Evolutionary conservation across 2,113 vertebrate genomes (phyloP).

Genomic region (Zingel zingel): DNA sequence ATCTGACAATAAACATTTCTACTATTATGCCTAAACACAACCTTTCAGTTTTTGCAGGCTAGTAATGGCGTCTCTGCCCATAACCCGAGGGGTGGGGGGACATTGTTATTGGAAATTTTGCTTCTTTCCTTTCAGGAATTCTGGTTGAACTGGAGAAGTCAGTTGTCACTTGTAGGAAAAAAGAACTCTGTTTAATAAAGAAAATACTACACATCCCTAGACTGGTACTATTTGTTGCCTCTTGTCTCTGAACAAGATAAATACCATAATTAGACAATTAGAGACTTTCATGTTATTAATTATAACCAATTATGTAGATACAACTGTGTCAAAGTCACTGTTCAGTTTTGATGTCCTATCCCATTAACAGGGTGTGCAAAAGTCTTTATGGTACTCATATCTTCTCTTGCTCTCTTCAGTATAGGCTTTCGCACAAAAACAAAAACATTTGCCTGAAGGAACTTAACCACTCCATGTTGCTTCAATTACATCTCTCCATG

Average conservation of each 20-base stretch:
- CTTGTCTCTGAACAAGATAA: conserved; percentile 2
- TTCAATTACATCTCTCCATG: conserved; percentile 39
- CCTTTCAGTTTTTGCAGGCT: neutral
- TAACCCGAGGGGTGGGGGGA: neutral
- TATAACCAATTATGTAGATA: neutral
- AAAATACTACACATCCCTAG: neutral
- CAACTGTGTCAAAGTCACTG: neutral
- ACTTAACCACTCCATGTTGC: conserved; percentile 42
- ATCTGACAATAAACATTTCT: conserved; percentile 24
- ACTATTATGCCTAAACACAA: conserved; percentile 1
- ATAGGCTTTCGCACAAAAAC: neutral
- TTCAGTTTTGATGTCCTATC: conserved; percentile 10
- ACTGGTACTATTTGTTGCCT: neutral
- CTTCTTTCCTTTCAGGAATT: conserved; percentile 12
- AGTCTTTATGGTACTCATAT: conserved; percentile 10
- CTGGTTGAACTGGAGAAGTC: neutral
- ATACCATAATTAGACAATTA: neutral
- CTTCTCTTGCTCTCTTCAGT: neutral
- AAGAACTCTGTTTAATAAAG: neutral
- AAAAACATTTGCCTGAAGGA: neutral
- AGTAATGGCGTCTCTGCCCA: neutral
- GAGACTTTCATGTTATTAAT: neutral
- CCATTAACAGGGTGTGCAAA: neutral
- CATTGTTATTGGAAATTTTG: neutral
- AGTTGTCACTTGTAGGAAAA: neutral